phyloP scores from a whole-genome alignment of 2,888 invertebrate genomes.

The Hypercompe scribonia region DNA sequence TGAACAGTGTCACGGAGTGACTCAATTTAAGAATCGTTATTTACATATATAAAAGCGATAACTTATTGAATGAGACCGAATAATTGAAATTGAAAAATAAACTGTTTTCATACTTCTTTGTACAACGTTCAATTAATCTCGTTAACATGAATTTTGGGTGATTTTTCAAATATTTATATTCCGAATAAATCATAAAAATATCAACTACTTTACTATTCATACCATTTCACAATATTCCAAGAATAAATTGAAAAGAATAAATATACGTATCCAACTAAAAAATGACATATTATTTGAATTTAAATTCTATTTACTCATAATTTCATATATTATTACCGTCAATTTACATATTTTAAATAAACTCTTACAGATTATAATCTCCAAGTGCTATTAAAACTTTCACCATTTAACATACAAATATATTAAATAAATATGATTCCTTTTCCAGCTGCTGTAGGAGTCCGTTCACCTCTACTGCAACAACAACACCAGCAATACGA shows the following conservation, averaged over 20 bases:
- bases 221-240: too few relatives aligned
- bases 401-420: not conserved
- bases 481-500: constrained; percentile 85
- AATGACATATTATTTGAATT: not conserved
- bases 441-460: constrained; percentile 60
- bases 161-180: not conserved
- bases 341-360: not conserved
- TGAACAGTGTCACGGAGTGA: too few relatives aligned
- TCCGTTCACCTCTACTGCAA: constrained; percentile 79
- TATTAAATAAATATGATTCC: not conserved
- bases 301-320: not conserved
- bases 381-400: not conserved
- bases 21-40: too few relatives aligned
- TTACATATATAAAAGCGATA: not conserved
- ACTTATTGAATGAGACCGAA: not conserved
- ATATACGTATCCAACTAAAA: not conserved
- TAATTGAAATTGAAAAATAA: too few relatives aligned
- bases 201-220: not conserved
- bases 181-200: not conserved
- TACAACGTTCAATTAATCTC: too few relatives aligned
- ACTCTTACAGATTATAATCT: not conserved
- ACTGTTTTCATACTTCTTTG: too few relatives aligned
- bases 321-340: not conserved
- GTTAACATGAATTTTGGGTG: too few relatives aligned
- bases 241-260: not conserved